Evolutionary conservation across 2,113 vertebrate species (phyloP), one percentile per base, ranked within the genome.

Genomic region (Salvelinus namaycush): DNA sequence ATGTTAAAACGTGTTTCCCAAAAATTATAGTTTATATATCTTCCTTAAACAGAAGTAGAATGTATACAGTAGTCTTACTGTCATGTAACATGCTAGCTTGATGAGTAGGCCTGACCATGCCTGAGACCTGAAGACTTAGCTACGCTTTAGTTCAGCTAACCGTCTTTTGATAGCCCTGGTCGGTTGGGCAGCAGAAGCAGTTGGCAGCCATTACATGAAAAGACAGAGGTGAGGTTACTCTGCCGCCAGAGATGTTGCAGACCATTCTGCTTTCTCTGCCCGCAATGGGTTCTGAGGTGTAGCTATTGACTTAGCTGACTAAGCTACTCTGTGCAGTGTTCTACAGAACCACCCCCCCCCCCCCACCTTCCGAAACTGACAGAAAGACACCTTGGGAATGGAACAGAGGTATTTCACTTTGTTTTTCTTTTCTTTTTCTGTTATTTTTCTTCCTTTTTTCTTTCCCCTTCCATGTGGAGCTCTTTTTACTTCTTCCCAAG

Each of bases 21-120:
- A 60, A n/a, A 20, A n/a, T 7, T 0, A 60, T n/a, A 9, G 20
- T 7, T n/a, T 12, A 51, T 85, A 79, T 72, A 84, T 88, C 88
- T 91, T 51, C 11, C 49, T 51, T 90, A 51, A 16, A 14, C 14
- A 14, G 49, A 51, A 16, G 49, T 14, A 14, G 14, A 4, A 51
- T 51, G 89, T 88, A 90, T 89, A 90, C 90, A 89, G 88, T 84
- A 51, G 49, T 51, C 3, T 51, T 16, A 14, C 49, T 51, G 4
- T 76, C 84, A 18, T 54, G 9, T 44, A 44, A 44, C 39, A 5
- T 7, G 51, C 39, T 44, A 12, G 39, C 39, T 44, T 44, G 39
- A 44, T 44, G 84, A 88, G 87, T 86, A 84, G 87, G 80, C 70
- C 39, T 54, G 16, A 54, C 51, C 51, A 16, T 54, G 51, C 51